phyloP scores from a whole-genome alignment of 1,140 invertebrate species.

The Onthophagus taurus region DNA sequence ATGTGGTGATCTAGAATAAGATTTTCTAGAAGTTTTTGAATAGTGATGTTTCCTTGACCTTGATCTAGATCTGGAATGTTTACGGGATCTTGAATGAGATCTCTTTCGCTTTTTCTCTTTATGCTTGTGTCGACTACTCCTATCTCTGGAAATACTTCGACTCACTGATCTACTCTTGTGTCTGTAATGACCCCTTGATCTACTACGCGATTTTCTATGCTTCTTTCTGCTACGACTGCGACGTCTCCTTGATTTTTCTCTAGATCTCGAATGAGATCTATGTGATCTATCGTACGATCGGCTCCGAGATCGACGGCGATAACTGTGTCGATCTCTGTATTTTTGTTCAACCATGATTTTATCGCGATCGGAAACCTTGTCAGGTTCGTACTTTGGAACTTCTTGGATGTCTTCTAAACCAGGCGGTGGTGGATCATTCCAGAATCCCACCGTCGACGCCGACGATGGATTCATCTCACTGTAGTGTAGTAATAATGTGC shows the following conservation, averaged over 20 bases:
- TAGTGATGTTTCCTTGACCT: slow-evolving; percentile 34
- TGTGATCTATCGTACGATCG: slow-evolving; percentile 8
- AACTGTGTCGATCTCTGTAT: slow-evolving; percentile 2
- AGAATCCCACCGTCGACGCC: slow-evolving; percentile 16
- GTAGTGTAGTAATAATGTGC: slow-evolving; percentile 20
- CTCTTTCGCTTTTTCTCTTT: slow-evolving; percentile 14
- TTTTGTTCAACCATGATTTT: slow-evolving; percentile 17
- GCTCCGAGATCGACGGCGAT: slow-evolving; percentile 14
- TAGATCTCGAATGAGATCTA: slow-evolving; percentile 19
- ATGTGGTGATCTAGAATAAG: slow-evolving; percentile 5
- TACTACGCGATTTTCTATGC: slow-evolving; percentile 20
- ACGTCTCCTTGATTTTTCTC: slow-evolving; percentile 15
- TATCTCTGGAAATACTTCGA: slow-evolving; percentile 7
- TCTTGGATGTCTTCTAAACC: slow-evolving; percentile 21
- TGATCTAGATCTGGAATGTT: slow-evolving; percentile 28
- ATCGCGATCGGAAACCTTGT: not conserved
- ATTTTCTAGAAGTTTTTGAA: slow-evolving; percentile 6
- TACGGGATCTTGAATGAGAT: slow-evolving; percentile 19
- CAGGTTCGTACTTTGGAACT: not conserved
- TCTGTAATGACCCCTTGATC: slow-evolving; percentile 27
- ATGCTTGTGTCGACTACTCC: slow-evolving; percentile 10
- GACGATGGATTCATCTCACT: slow-evolving; percentile 31
- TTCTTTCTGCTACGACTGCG: slow-evolving; percentile 31
- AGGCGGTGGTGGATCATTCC: slow-evolving; percentile 35
- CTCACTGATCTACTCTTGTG: slow-evolving; percentile 19